Evolutionary conservation across 2,113 vertebrate species (phyloP).

Genomic region (Myocastor coypus): DNA sequence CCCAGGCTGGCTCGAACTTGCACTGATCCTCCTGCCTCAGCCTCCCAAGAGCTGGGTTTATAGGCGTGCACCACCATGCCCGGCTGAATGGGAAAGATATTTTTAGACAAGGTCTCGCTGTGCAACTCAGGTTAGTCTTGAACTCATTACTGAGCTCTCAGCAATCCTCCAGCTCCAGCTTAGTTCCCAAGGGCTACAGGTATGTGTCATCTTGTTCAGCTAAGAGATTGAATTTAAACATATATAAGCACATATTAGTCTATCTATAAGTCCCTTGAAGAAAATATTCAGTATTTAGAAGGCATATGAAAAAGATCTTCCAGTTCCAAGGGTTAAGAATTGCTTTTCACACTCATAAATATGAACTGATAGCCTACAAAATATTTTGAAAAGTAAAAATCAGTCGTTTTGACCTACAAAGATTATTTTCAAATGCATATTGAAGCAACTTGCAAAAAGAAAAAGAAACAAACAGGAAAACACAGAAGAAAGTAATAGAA

Average conservation of each 20-base stretch:
- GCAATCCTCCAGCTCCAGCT: background rate
- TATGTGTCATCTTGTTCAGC: background rate
- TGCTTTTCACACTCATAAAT: constrained; percentile 37
- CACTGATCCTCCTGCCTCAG: too few species aligned
- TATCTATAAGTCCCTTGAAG: constrained; percentile 40
- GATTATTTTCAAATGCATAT: constrained; percentile 83
- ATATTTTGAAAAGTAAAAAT: background rate
- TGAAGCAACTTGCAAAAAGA: constrained; percentile 67
- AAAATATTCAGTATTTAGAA: constrained; percentile 24
- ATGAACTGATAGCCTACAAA: background rate
- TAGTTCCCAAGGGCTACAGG: background rate
- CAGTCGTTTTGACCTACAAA: constrained; percentile 21
- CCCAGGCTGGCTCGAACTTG: too few species aligned
- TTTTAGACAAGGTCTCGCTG: background rate
- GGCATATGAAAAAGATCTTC: constrained; percentile 12
- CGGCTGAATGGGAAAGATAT: background rate
- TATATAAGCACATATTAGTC: constrained; percentile 28
- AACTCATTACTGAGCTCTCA: background rate
- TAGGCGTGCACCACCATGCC: too few species aligned
- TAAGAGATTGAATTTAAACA: constrained; percentile 7
- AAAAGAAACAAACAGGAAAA: constrained; percentile 72
- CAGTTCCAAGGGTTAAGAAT: constrained; percentile 43
- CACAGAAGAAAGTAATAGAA: constrained; percentile 50
- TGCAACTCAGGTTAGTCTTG: background rate
- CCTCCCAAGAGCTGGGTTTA: too few species aligned